These are phyloP conservation scores for Dione juno DNA, from an alignment of 2,888 invertebrate genomes.

Conservation along the genomic window DNA sequence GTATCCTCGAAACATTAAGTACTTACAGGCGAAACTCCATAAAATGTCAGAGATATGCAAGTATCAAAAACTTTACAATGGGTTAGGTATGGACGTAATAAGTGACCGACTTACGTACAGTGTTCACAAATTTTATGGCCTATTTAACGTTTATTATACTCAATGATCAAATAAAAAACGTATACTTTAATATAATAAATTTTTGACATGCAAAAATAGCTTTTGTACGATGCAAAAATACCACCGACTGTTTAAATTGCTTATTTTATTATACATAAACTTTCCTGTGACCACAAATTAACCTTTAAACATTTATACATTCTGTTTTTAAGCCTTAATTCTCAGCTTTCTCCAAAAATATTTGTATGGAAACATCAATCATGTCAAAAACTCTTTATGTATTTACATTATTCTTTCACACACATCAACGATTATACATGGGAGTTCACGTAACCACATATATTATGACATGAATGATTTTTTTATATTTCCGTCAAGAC, in stretches of 20 bases:
- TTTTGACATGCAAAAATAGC: not conserved
- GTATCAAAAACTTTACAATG: not conserved
- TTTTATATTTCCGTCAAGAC: not conserved
- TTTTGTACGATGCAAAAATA: not conserved
- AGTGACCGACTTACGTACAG: constrained; percentile 1
- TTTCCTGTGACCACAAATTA: not conserved
- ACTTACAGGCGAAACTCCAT: not conserved
- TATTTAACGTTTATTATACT: not conserved
- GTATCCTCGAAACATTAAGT: too few relatives aligned
- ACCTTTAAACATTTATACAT: not conserved
- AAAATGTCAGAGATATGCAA: not conserved
- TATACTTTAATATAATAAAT: not conserved
- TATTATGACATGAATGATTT: not conserved
- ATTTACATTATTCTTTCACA: not conserved
- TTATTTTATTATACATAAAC: not conserved
- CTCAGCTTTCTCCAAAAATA: constrained; percentile 5
- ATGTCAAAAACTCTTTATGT: constrained; percentile 13
- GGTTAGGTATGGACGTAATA: not conserved
- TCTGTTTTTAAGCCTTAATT: not conserved
- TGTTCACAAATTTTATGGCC: not conserved
- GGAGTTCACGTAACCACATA: not conserved
- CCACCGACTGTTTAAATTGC: not conserved
- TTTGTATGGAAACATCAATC: not conserved
- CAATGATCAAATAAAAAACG: not conserved
- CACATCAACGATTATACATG: not conserved